These are phyloP conservation scores for Anabas testudineus DNA, from an alignment of 2,797 vertebrate genomes.

Conservation along the genomic window DNA sequence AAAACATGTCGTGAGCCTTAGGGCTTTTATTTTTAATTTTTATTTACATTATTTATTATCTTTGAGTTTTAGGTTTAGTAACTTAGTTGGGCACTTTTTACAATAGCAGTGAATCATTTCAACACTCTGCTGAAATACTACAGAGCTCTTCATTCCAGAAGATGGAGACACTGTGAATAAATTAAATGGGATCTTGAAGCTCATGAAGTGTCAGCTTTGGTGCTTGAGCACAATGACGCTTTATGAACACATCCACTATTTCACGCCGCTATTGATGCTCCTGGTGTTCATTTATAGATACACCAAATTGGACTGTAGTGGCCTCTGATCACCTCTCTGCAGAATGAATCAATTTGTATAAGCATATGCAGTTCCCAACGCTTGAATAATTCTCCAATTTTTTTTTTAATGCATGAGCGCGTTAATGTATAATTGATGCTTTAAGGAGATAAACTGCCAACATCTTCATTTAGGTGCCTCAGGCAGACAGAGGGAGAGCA, in stretches of 20 bases:
- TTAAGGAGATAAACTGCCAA: conserved; percentile 71
- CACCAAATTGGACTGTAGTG: conserved; percentile 21
- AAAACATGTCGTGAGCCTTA: conserved; percentile 21
- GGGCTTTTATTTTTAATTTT: conserved; percentile 8
- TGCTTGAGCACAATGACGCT: conserved; percentile 26
- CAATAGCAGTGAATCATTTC: conserved; percentile 16
- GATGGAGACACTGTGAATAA: conserved; percentile 25
- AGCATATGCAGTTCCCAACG: conserved; percentile 39
- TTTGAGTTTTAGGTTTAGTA: conserved; percentile 25
- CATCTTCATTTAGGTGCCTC: conserved; percentile 66
- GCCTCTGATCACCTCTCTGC: conserved; percentile 45
- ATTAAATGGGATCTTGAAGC: conserved; percentile 35
- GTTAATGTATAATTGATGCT: conserved; percentile 74
- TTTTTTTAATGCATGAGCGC: conserved; percentile 47
- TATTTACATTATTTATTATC: too few species aligned
- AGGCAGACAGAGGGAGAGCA: conserved; percentile 54
- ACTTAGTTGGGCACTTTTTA: conserved; percentile 21
- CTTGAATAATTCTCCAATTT: conserved; percentile 57
- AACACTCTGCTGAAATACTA: conserved; percentile 9
- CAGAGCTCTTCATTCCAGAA: conserved; percentile 9
- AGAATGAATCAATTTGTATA: conserved; percentile 46
- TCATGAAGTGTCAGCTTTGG: conserved; percentile 36
- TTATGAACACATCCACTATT: conserved; percentile 31
- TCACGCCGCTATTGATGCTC: conserved; percentile 33
- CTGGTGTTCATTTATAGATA: conserved; percentile 38